A percentile compares a stretch with the other conserved stretches of the same genome.
Evolutionary conservation across 2,113 vertebrate species (phyloP).

Genomic region (Hippocampus barbouri): DNA sequence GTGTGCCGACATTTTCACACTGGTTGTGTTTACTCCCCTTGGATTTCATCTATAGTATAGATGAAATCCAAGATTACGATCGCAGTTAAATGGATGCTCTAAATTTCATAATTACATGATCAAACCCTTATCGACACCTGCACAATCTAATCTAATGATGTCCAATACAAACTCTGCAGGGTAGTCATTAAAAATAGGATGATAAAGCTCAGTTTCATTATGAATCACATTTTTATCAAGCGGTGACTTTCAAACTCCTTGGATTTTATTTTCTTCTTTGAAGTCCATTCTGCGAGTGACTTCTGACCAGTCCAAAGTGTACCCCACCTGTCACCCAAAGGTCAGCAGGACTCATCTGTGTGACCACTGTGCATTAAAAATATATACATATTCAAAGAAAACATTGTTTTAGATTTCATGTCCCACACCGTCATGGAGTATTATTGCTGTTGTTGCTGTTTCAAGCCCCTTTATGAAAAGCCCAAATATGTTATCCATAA

Average conservation of each 20-base stretch:
- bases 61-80: constrained; percentile 8
- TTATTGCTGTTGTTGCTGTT: too few relatives aligned
- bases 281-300: not conserved
- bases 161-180: not conserved
- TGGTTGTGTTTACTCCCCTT: constrained; percentile 14
- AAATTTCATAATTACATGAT: not conserved
- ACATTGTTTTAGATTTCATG: too few relatives aligned
- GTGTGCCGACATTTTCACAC: not conserved
- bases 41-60: too few relatives aligned
- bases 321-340: too few relatives aligned
- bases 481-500: too few relatives aligned
- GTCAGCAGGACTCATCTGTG: too few relatives aligned
- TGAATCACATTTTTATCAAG: not conserved
- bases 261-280: not conserved
- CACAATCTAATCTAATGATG: not conserved
- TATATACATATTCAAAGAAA: too few relatives aligned
- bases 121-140: not conserved
- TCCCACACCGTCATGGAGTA: too few relatives aligned
- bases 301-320: too few relatives aligned
- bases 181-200: too few relatives aligned
- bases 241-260: not conserved
- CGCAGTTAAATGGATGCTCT: not conserved
- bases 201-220: not conserved
- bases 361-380: too few relatives aligned
- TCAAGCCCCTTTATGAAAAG: too few relatives aligned